Evolutionary conservation across 2,113 vertebrate species (phyloP).

Genomic region (Dipodomys ordii): DNA sequence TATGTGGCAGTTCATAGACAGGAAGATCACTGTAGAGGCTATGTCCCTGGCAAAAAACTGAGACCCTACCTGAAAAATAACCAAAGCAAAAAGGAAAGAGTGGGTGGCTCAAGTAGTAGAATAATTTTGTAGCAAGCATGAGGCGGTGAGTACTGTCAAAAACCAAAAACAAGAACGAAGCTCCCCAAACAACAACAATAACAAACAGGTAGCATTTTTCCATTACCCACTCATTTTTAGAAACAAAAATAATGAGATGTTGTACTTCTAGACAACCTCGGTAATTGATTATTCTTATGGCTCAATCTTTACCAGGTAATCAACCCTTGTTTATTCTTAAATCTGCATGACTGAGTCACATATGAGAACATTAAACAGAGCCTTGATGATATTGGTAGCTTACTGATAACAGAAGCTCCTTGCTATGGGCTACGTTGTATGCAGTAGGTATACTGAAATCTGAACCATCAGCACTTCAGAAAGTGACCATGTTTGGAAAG

Average conservation of each 20-base stretch:
- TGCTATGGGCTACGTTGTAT: background rate
- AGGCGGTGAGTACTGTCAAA: no score
- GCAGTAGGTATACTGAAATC: background rate
- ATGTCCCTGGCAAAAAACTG: no score
- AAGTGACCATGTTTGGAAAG: background rate
- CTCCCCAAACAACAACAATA: no score
- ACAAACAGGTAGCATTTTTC: background rate
- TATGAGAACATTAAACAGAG: background rate
- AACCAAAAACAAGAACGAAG: no score
- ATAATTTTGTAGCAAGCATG: no score
- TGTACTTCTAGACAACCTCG: background rate
- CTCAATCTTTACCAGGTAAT: background rate
- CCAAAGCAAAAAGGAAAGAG: no score
- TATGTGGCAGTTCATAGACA: no score
- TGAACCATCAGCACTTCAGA: background rate
- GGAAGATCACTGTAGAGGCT: no score
- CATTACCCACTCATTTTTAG: conserved; percentile 14
- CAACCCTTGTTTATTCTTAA: conserved; percentile 18
- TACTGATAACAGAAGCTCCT: background rate
- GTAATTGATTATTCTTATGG: background rate
- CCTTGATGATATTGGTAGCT: background rate
- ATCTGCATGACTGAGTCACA: background rate
- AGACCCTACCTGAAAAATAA: no score
- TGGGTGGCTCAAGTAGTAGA: no score
- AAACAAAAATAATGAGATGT: conserved; percentile 4